A percentile compares a stretch with the other conserved stretches of the same genome.
Conservation (phyloP, 2,888 invertebrate genomes). For the Danaus chrysippus region DNA sequence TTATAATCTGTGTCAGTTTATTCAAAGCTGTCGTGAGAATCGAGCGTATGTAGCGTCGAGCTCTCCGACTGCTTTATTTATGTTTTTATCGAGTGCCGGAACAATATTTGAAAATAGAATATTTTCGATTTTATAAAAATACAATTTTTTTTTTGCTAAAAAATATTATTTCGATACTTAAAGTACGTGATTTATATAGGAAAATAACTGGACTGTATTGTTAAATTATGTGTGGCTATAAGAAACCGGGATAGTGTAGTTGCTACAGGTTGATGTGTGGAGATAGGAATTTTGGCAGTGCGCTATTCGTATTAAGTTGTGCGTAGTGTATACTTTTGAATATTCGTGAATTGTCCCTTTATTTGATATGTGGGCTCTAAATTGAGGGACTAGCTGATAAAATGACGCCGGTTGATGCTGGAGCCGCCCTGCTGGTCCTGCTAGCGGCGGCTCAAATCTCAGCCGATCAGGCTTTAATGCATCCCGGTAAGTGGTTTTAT, state of each 20-base stretch:
- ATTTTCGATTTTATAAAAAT: not conserved
- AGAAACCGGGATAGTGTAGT: conserved; percentile 20
- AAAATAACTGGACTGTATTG: not conserved
- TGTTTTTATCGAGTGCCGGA: conserved; percentile 20
- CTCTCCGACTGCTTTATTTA: conserved; percentile 21
- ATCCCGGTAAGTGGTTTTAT: conserved; percentile 19
- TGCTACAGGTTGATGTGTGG: conserved; percentile 18
- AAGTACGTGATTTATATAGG: not conserved
- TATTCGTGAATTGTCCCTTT: not conserved
- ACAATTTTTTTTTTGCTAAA: not conserved
- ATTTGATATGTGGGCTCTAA: not conserved
- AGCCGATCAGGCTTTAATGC: conserved; percentile 15
- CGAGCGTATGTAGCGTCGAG: conserved; percentile 10
- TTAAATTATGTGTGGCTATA: conserved; percentile 3
- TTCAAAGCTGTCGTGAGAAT: conserved; percentile 12
- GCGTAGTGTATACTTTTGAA: not conserved
- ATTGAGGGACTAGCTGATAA: not conserved
- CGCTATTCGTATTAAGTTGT: not conserved
- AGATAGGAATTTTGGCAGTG: conserved; percentile 2
- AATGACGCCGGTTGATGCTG: conserved; percentile 15
- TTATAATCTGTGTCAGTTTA: conserved; percentile 19
- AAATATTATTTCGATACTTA: not conserved
- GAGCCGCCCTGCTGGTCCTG: conserved; percentile 19
- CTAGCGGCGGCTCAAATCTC: conserved; percentile 21
- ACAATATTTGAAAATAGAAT: conserved; percentile 9